Evolutionary conservation across 1,140 invertebrate species (phyloP).

Genomic region (Drosophila bocki): DNA sequence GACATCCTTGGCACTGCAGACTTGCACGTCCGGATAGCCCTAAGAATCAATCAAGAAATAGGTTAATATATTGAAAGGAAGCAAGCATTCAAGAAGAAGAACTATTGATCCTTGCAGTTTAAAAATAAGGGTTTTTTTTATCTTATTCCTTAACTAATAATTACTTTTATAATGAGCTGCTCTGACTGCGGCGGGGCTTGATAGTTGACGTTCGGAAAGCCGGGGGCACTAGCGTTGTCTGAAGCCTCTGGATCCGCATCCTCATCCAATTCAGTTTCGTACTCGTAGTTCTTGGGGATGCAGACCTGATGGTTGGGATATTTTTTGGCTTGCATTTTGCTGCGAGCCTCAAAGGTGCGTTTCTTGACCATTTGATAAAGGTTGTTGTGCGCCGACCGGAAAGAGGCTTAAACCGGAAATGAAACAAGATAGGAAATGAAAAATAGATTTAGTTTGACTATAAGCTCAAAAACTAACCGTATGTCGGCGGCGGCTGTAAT

Average conservation of each 20-base stretch:
- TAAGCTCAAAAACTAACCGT: slow-evolving; percentile 54
- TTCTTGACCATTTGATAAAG: slow-evolving; percentile 83
- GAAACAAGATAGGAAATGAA: background rate
- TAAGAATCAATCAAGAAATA: background rate
- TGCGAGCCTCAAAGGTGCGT: slow-evolving; percentile 9
- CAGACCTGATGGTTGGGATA: slow-evolving; percentile 74
- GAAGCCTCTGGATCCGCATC: slow-evolving; percentile 9
- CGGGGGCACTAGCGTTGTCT: background rate
- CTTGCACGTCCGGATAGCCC: slow-evolving; percentile 40
- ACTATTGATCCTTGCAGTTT: background rate
- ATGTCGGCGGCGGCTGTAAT: slow-evolving; percentile 16
- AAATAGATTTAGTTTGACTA: background rate
- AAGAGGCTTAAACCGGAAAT: slow-evolving; percentile 26
- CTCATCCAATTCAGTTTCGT: slow-evolving; percentile 4
- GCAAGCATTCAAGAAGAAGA: background rate
- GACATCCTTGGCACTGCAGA: slow-evolving; percentile 51
- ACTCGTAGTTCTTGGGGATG: slow-evolving; percentile 30
- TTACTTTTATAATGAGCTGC: slow-evolving; percentile 42
- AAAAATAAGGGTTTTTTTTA: background rate
- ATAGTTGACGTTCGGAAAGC: background rate
- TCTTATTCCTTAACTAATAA: background rate
- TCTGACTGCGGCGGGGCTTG: slow-evolving; percentile 20
- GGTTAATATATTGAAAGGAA: background rate
- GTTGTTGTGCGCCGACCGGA: slow-evolving; percentile 64
- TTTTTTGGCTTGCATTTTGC: slow-evolving; percentile 13